Base-by-base conservation (phyloP, 2,113 vertebrate genomes). In the Odontesthes bonariensis region DNA sequence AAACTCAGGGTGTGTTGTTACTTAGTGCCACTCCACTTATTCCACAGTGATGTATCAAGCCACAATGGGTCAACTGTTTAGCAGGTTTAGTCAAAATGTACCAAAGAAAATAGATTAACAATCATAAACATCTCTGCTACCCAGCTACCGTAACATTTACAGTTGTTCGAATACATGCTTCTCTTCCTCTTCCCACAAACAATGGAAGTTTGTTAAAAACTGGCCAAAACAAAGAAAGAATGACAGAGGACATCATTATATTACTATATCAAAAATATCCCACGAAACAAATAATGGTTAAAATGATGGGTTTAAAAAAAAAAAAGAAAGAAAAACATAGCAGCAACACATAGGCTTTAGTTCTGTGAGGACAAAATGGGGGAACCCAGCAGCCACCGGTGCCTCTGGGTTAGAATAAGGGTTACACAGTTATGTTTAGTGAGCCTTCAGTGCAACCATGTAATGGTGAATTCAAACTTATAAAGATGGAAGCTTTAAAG, bases 341-440 rank as follows among this genome's bases (percentile, higher is more conserved):
- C 93, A 96, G 94, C 93, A 94, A 93, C 79, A 87, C 89, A 93
- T 77, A 90, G 75, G 88, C 93, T 92, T 27, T 93, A 90, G 77
- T 85, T 90, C 73, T 84, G 85, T 88, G 90, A 90, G 87, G 92
- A 92, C 89, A 88, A 94, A 92, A 79, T 81, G 1, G 35, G 88
- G 92, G 89, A 94, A 82, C 83, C 66, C 88, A 92, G 91, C 94
- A 95, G 93, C 93, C 92, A 80, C 95, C 94, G 73, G 95, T 94
- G 94, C 95, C 92, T 95, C 94, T 94, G 85, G 83, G 54, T 85
- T 77, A 69, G 75, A 81, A 54, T 64, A 77, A 63, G 92, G 95
- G 89, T 88, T 81, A 87, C 75, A 69, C 47, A 84, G 86, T 79
- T 83, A 69, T 51, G 84, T 67, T 42, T 60, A 10, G 75, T 63